Percentiles rank a stretch among this genome's conserved stretches.
Evolutionary conservation across 1,140 invertebrate genomes (phyloP).

Genomic region (Anadara kagoshimensis): DNA sequence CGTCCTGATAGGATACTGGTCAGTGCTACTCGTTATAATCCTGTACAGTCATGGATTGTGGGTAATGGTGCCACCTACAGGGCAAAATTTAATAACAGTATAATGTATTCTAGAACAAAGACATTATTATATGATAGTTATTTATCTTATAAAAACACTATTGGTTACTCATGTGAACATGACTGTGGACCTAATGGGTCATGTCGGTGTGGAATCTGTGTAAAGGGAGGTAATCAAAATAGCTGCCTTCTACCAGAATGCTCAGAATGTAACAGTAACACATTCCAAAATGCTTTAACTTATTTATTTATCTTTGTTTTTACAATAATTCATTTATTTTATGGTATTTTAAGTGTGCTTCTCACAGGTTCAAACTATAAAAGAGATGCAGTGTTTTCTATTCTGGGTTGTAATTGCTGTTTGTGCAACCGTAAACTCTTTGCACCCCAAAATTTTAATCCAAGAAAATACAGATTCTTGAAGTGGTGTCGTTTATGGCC

Average conservation of each 20-base stretch:
- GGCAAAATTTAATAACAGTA: constrained; percentile 34
- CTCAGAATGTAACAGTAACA: constrained; percentile 45
- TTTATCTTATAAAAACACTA: constrained; percentile 39
- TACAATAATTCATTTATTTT: constrained; percentile 47
- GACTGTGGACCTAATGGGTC: constrained; percentile 65
- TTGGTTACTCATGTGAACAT: constrained; percentile 58
- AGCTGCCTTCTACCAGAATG: constrained; percentile 58
- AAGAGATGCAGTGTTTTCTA: constrained; percentile 38
- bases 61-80: constrained; percentile 56
- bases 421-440: constrained; percentile 53
- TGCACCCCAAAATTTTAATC: constrained; percentile 11
- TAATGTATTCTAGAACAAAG: constrained; percentile 44
- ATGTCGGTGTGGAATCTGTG: constrained; percentile 64
- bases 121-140: constrained; percentile 41
- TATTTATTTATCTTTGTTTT: constrained; percentile 34
- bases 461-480: constrained; percentile 27
- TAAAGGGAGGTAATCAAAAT: constrained; percentile 47
- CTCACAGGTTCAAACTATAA: constrained; percentile 42
- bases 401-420: constrained; percentile 58
- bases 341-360: constrained; percentile 46
- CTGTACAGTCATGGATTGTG: constrained; percentile 19
- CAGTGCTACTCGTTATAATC: constrained; percentile 23
- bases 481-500: constrained; percentile 42
- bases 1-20: constrained; percentile 62
- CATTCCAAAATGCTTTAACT: constrained; percentile 32